Evolutionary conservation across 2,888 invertebrate genomes (phyloP).

Genomic region (Calameuta filiformis): DNA sequence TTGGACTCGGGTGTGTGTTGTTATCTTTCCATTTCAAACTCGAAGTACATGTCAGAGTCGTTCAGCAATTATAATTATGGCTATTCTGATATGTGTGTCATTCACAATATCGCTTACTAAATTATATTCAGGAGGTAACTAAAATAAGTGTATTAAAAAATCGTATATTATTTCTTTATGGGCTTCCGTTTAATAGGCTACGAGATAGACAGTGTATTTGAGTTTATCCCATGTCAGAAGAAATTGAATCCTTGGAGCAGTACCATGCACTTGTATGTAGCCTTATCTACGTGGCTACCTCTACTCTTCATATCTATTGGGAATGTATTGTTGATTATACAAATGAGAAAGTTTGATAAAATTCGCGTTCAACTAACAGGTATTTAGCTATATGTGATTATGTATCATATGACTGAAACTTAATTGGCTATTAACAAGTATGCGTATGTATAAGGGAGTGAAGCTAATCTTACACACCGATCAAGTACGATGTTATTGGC

Average conservation of each 20-base stretch:
- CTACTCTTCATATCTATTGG: constrained; percentile 58
- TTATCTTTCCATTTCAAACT: constrained; percentile 47
- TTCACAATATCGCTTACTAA: constrained; percentile 55
- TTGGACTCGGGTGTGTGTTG: constrained; percentile 53
- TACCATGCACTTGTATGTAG: constrained; percentile 58
- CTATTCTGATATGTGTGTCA: constrained; percentile 40
- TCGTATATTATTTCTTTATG: background rate
- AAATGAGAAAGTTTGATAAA: constrained; percentile 47
- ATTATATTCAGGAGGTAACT: constrained; percentile 55
- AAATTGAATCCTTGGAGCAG: constrained; percentile 53
- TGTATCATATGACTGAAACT: background rate
- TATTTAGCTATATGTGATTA: background rate
- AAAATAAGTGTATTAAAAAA: background rate
- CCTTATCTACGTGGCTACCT: constrained; percentile 61
- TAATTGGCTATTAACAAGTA: background rate
- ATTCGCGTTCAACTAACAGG: constrained; percentile 45
- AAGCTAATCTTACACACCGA: constrained; percentile 39
- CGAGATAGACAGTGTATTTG: constrained; percentile 62
- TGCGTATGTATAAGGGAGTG: constrained; percentile 27
- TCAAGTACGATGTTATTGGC: constrained; percentile 57
- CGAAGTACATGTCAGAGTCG: constrained; percentile 35
- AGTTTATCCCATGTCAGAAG: constrained; percentile 56
- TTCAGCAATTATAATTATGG: constrained; percentile 40
- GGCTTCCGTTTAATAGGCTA: constrained; percentile 46
- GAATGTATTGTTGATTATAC: constrained; percentile 54